Conservation (phyloP, 2,888 invertebrate species). For the Microplitis manilae region DNA sequence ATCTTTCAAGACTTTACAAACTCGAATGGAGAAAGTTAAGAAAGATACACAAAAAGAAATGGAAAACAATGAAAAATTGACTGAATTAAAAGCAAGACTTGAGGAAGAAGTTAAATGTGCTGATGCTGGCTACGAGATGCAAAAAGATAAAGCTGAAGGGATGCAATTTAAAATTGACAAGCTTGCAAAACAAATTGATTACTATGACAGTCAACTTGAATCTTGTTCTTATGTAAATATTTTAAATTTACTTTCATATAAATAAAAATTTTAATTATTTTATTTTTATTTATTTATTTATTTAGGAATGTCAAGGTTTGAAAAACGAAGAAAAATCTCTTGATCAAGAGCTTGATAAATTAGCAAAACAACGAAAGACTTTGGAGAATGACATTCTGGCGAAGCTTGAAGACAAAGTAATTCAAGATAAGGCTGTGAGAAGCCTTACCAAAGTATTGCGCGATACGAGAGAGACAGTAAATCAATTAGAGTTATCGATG, state of each 20-base stretch:
- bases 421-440: conserved; percentile 79
- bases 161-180: conserved; percentile 72
- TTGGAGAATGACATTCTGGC: conserved; percentile 79
- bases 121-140: conserved; percentile 70
- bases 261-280: neutral
- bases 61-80: conserved; percentile 78
- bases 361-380: conserved; percentile 73
- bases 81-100: conserved; percentile 76
- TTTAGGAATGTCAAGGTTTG: conserved; percentile 74
- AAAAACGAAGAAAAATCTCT: conserved; percentile 69
- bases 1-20: conserved; percentile 74
- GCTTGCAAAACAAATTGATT: neutral
- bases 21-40: conserved; percentile 79
- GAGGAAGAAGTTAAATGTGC: conserved; percentile 73
- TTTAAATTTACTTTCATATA: neutral
- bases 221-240: neutral
- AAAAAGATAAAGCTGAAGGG: conserved; percentile 73
- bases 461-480: conserved; percentile 71
- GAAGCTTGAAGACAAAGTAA: conserved; percentile 79
- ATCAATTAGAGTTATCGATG: conserved; percentile 74
- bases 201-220: conserved; percentile 1
- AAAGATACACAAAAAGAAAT: conserved; percentile 79
- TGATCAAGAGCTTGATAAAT: conserved; percentile 74
- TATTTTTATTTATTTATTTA: too few species aligned
- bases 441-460: conserved; percentile 73